These are phyloP conservation scores for Drosophila antonietae DNA, from an alignment of 2,888 invertebrate species.

Conservation along the genomic window DNA sequence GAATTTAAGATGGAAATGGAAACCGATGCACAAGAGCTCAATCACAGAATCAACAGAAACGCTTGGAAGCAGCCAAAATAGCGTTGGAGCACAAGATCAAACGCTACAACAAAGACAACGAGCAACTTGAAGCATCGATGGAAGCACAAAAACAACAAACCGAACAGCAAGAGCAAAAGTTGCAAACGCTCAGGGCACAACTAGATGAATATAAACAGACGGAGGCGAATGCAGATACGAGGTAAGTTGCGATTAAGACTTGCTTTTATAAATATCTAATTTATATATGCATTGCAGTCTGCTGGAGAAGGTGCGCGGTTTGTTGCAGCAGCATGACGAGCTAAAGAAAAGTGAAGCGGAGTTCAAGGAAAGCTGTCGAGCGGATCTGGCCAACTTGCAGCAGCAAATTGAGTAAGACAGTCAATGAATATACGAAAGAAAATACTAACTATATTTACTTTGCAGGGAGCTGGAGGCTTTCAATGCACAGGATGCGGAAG, in stretches of 20 bases:
- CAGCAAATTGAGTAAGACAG: constrained; percentile 82
- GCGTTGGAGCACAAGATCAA: constrained; percentile 86
- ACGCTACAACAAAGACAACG: constrained; percentile 86
- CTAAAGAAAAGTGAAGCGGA: constrained; percentile 90
- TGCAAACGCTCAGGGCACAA: constrained; percentile 62
- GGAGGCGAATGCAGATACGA: constrained; percentile 78
- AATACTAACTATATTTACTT: background rate
- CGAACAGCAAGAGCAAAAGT: constrained; percentile 83
- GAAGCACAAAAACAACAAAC: constrained; percentile 85
- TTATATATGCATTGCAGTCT: constrained; percentile 55
- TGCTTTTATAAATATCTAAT: background rate
- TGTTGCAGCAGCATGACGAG: constrained; percentile 89
- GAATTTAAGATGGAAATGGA: constrained; percentile 89
- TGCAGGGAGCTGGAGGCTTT: constrained; percentile 85
- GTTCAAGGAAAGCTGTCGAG: constrained; percentile 90
- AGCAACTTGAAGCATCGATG: constrained; percentile 85
- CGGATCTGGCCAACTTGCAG: constrained; percentile 86
- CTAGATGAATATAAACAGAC: constrained; percentile 78
- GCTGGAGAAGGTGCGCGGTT: constrained; percentile 86
- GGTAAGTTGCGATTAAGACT: constrained; percentile 55
- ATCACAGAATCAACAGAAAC: constrained; percentile 86
- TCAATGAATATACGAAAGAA: background rate
- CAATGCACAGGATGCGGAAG: constrained; percentile 85
- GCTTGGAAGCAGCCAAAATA: constrained; percentile 84
- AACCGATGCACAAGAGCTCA: constrained; percentile 87